Conservation (phyloP, 2,888 invertebrate species). For the Gastrophysa polygoni region DNA sequence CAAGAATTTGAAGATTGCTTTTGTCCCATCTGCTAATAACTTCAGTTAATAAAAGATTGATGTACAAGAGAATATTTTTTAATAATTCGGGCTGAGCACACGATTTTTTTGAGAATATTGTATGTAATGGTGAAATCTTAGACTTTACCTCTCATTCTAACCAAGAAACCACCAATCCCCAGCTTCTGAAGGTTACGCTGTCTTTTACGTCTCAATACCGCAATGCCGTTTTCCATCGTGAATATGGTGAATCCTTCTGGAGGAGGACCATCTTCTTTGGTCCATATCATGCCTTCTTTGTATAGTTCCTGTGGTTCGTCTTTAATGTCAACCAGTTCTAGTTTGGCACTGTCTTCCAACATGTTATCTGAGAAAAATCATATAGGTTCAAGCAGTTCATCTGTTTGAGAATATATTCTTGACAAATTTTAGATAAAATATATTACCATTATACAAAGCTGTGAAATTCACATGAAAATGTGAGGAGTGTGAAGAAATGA, state of each 20-base stretch:
- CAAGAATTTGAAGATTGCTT: too few species aligned
- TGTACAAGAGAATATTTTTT: too few species aligned
- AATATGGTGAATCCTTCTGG: slow-evolving; percentile 83
- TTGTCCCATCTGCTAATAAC: too few species aligned
- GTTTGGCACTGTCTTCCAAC: slow-evolving; percentile 59
- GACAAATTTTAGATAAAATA: too few species aligned
- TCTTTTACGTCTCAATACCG: slow-evolving; percentile 79
- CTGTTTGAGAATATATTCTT: too few species aligned
- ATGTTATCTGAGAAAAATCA: slow-evolving; percentile 38
- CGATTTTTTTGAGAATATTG: too few species aligned
- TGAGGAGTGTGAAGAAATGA: too few species aligned
- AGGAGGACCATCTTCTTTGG: slow-evolving; percentile 76
- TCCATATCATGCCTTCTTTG: slow-evolving; percentile 86
- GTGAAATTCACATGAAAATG: too few species aligned
- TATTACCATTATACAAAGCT: too few species aligned
- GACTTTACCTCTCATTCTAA: slow-evolving; percentile 68
- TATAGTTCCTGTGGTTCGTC: slow-evolving; percentile 71
- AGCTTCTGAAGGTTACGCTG: slow-evolving; percentile 88
- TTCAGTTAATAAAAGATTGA: too few species aligned
- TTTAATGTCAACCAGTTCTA: slow-evolving; percentile 73
- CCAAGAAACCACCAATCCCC: slow-evolving; percentile 87
- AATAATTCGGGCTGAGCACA: too few species aligned
- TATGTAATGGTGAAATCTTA: background rate
- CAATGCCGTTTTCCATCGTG: slow-evolving; percentile 81
- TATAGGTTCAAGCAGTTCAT: too few species aligned